These are phyloP conservation scores for Istiophorus platypterus DNA, from an alignment of 2,113 vertebrate genomes.

Conservation along the genomic window DNA sequence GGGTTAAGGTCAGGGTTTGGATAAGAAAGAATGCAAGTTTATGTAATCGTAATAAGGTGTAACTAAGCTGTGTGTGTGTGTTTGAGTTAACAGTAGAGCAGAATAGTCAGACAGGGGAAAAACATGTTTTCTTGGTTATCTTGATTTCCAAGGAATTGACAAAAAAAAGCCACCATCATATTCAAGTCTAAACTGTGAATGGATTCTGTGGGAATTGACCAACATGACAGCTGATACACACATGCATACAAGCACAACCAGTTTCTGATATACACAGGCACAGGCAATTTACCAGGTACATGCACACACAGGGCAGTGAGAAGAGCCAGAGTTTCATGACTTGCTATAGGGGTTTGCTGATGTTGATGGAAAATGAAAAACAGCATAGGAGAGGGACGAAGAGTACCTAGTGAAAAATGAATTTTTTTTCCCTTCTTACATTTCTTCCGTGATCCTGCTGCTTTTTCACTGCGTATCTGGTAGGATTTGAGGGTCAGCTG, in stretches of 20 bases:
- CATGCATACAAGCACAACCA: background rate
- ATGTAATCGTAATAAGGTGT: too few relatives aligned
- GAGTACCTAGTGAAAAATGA: background rate
- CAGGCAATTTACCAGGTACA: background rate
- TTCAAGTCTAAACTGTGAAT: background rate
- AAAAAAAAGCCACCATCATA: background rate
- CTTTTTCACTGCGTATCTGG: constrained; percentile 11
- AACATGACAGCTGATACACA: background rate
- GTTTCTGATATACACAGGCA: background rate
- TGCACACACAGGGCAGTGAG: background rate
- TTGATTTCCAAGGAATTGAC: background rate
- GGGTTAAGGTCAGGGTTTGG: too few relatives aligned
- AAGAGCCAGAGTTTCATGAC: background rate
- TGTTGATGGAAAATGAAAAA: constrained; percentile 40
- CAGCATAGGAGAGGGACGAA: constrained; percentile 7
- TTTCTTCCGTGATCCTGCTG: constrained; percentile 11
- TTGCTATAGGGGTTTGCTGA: constrained; percentile 23
- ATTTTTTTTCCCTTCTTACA: background rate
- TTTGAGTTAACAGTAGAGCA: background rate
- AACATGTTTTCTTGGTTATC: background rate
- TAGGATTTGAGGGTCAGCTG: constrained; percentile 8
- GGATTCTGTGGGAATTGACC: too few relatives aligned
- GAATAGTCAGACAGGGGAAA: constrained; percentile 16
- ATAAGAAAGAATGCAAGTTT: too few relatives aligned
- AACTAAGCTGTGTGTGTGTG: too few relatives aligned